Evolutionary conservation across 2,888 invertebrate genomes (phyloP), one percentile per base, ranked within the genome.

Genomic region (Spodoptera exigua): DNA sequence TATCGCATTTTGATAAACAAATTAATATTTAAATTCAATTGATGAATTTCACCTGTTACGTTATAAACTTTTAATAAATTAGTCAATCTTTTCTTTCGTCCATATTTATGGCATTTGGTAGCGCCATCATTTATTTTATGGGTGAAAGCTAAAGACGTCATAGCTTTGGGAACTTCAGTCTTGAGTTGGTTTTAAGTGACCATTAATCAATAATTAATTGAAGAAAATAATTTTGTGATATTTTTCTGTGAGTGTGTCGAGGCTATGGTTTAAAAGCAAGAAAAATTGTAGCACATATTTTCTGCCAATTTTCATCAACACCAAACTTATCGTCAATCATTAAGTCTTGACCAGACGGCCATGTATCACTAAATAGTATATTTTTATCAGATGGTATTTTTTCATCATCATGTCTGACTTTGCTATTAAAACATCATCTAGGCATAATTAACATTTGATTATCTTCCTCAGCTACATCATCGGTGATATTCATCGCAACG

Each of bases 401-500:
- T n/a, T n/a, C n/a, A n/a, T n/a, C n/a, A n/a, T n/a, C n/a, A n/a
- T n/a, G n/a, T n/a, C n/a, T n/a, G n/a, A n/a, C n/a, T n/a, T n/a
- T n/a, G n/a, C n/a, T n/a, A n/a, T n/a, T n/a, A n/a, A n/a, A n/a
- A n/a, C n/a, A n/a, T n/a, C n/a, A n/a, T n/a, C 12, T 9, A 27
- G 0, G 1, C 13, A 13, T 2, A 18, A 32, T 14, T 36, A 16
- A 21, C 9, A 1, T 34, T 10, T 13, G 0, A 11, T 41, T 16
- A 0, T 37, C 27, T 43, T 17, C 16, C 2, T 18, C 71, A 95
- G 95, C 80, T 95, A 95, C 78, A 88, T 95, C 65, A 91, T 91
- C 64, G 87, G 90, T 0, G 95, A 95, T 75, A 95, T 95, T 61
- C 95, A 95, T 79, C 95, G 96, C 61, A 95, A 94, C 78, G 95